Conservation (phyloP, 1,140 invertebrate genomes). For the Heliconius hewitsoni region DNA sequence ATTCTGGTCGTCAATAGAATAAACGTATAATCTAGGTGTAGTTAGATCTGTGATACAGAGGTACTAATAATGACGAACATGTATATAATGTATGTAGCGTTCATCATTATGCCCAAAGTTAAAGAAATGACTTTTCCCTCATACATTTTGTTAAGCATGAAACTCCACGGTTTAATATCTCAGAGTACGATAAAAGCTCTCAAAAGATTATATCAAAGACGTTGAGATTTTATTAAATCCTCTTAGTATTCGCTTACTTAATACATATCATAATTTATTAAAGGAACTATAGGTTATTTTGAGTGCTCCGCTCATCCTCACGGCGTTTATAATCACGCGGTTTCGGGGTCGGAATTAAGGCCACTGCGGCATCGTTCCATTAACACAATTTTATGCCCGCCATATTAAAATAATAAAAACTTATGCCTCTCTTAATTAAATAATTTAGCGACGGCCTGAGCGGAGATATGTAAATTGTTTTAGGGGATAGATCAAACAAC, state of each 20-base stretch:
- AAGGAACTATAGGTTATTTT: slow-evolving; percentile 41
- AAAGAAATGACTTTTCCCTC: slow-evolving; percentile 11
- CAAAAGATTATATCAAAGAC: slow-evolving; percentile 46
- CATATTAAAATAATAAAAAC: slow-evolving; percentile 82
- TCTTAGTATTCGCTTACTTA: slow-evolving; percentile 40
- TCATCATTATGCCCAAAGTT: slow-evolving; percentile 16
- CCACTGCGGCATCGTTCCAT: slow-evolving; percentile 67
- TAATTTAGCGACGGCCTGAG: slow-evolving; percentile 80
- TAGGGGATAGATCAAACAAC: slow-evolving; percentile 82
- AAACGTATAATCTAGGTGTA: background rate
- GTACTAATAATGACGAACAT: background rate
- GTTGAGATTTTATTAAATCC: slow-evolving; percentile 46
- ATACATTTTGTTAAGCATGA: slow-evolving; percentile 37
- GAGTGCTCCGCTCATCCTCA: slow-evolving; percentile 34
- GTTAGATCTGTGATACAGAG: too few relatives aligned
- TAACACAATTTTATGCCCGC: slow-evolving; percentile 79
- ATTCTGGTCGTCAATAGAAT: background rate
- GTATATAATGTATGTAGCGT: too few relatives aligned
- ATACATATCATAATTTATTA: slow-evolving; percentile 42
- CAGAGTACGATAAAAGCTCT: slow-evolving; percentile 40
- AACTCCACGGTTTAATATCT: slow-evolving; percentile 40
- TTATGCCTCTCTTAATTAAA: slow-evolving; percentile 83
- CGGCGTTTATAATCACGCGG: slow-evolving; percentile 50
- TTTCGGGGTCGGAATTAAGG: slow-evolving; percentile 59
- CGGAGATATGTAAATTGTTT: slow-evolving; percentile 82